phyloP scores from a whole-genome alignment of 2,797 vertebrate species.

The Hoplostethus mediterraneus region DNA sequence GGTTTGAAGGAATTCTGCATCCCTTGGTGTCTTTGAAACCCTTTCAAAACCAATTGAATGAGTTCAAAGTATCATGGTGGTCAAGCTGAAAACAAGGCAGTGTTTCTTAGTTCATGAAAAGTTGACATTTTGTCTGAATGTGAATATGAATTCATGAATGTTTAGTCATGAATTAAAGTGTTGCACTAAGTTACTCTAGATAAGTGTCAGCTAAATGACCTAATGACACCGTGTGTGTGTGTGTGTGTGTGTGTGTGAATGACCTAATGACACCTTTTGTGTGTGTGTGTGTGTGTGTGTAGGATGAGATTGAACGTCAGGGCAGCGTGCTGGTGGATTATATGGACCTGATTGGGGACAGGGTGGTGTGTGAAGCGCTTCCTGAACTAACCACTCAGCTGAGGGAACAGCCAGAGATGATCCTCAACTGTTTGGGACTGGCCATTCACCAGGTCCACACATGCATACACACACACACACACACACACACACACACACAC shows the following conservation, averaged over 20 bases:
- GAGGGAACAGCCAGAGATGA: constrained; percentile 92
- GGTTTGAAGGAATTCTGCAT: too few relatives aligned
- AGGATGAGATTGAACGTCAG: constrained; percentile 99
- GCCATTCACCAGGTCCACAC: constrained; percentile 93
- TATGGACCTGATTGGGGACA: constrained; percentile 87
- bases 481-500: background rate
- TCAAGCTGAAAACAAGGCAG: too few relatives aligned
- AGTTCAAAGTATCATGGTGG: too few relatives aligned
- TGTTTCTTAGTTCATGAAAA: too few relatives aligned
- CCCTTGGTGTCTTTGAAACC: too few relatives aligned
- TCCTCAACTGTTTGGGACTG: constrained; percentile 92
- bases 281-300: constrained; percentile 22
- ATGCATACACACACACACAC: background rate
- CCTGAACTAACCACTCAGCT: constrained; percentile 86
- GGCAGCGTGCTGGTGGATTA: constrained; percentile 97
- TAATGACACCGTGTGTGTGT: constrained; percentile 11
- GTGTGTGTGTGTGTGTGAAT: constrained; percentile 16
- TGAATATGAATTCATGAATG: background rate
- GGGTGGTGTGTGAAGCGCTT: constrained; percentile 75
- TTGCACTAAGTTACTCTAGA: background rate
- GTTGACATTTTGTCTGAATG: background rate
- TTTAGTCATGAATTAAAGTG: background rate
- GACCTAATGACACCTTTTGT: too few relatives aligned
- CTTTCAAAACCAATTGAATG: too few relatives aligned
- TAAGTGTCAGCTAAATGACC: background rate